phyloP scores from a whole-genome alignment of 2,888 invertebrate genomes.

The Hydraecia micacea region DNA sequence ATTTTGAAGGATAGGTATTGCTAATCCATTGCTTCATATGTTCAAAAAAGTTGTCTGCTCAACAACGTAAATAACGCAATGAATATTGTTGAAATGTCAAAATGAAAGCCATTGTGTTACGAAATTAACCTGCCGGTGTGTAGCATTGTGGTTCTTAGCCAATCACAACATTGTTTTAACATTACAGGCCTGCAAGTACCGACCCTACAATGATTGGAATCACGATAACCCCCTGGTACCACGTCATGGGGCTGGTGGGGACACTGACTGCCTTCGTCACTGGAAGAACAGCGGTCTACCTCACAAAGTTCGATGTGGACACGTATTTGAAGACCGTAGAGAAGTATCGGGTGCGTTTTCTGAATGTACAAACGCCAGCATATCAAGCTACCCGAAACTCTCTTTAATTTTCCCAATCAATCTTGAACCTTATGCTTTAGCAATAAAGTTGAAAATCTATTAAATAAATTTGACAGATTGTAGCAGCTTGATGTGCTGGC shows the following conservation, averaged over 20 bases:
- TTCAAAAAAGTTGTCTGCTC: no score
- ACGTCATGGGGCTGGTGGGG: slow-evolving; percentile 79
- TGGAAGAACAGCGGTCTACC: slow-evolving; percentile 71
- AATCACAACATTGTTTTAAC: neutral
- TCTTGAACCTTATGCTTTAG: no score
- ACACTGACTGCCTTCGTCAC: slow-evolving; percentile 56
- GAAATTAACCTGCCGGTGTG: neutral
- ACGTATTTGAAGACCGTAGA: slow-evolving; percentile 79
- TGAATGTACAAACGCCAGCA: neutral
- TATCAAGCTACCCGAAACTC: no score
- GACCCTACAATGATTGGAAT: slow-evolving; percentile 55
- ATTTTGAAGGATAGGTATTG: no score
- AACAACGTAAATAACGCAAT: no score
- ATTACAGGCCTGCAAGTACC: neutral
- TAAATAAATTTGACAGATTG: no score
- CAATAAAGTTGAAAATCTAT: no score
- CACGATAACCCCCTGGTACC: slow-evolving; percentile 81
- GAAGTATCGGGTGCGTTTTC: slow-evolving; percentile 77
- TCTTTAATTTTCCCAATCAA: no score
- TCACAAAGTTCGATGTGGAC: slow-evolving; percentile 80
- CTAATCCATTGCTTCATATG: neutral
- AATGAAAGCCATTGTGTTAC: neutral
- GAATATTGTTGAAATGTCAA: neutral
- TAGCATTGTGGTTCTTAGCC: neutral
- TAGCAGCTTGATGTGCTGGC: no score